phyloP scores from a whole-genome alignment of 2,113 vertebrate genomes.

The Meles meles region DNA sequence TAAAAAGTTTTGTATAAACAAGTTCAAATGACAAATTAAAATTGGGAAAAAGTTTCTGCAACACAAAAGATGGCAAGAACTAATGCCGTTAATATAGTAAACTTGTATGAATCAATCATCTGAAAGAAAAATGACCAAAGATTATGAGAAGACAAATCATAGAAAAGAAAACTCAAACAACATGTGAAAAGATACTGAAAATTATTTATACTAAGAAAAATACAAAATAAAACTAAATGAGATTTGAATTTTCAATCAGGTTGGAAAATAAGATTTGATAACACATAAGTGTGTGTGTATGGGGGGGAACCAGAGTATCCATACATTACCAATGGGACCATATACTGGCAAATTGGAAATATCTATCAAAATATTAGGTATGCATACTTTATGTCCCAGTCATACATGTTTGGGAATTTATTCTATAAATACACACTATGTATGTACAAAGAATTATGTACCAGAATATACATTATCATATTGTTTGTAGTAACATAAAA shows the following conservation, averaged over 20 bases:
- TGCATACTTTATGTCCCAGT: not conserved
- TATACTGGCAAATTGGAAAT: not conserved
- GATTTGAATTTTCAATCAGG: not conserved
- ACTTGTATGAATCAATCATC: not conserved
- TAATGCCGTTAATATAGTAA: not conserved
- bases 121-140: not conserved
- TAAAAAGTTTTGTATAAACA: not conserved
- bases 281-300: not conserved
- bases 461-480: not conserved
- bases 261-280: not conserved
- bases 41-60: not conserved
- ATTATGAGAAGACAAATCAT: not conserved
- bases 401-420: not conserved
- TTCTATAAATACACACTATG: not conserved
- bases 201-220: not conserved
- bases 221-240: not conserved
- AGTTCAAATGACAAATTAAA: slow-evolving; percentile 3
- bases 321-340: not conserved
- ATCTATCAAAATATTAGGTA: not conserved
- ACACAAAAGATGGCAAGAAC: not conserved
- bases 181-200: not conserved
- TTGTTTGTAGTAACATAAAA: not conserved
- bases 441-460: not conserved
- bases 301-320: not conserved
- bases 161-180: not conserved